phyloP scores from a whole-genome alignment of 2,113 vertebrate species.

The Neotoma lepida region DNA sequence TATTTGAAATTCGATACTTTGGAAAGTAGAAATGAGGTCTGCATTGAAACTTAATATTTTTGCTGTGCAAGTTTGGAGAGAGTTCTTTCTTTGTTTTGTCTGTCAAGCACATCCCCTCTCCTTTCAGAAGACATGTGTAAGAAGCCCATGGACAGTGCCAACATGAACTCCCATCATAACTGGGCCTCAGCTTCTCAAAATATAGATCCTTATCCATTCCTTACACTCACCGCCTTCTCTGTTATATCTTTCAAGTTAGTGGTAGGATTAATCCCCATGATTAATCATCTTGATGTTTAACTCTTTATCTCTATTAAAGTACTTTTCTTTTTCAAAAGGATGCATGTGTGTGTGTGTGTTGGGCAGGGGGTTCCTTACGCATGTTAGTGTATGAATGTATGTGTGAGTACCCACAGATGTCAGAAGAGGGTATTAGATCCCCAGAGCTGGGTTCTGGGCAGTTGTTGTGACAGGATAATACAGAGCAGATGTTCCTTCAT shows the following conservation, averaged over 20 bases:
- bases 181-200: neutral
- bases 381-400: neutral
- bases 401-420: neutral
- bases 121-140: neutral
- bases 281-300: slow-evolving; percentile 4
- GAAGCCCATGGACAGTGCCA: neutral
- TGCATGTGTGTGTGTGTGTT: neutral
- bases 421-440: neutral
- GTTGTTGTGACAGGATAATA: neutral
- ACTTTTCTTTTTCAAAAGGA: neutral
- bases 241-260: neutral
- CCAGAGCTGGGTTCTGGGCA: no score
- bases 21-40: slow-evolving; percentile 41
- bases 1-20: slow-evolving; percentile 60
- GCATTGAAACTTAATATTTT: slow-evolving; percentile 5
- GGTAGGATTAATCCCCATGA: neutral
- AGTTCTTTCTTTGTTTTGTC: neutral
- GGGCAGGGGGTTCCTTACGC: no score
- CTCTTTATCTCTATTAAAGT: neutral
- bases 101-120: neutral
- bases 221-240: neutral
- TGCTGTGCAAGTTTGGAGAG: neutral
- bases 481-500: neutral
- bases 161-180: no score
- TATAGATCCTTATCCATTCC: neutral